Conservation (phyloP, 2,113 vertebrate genomes). For the Thymallus thymallus region DNA sequence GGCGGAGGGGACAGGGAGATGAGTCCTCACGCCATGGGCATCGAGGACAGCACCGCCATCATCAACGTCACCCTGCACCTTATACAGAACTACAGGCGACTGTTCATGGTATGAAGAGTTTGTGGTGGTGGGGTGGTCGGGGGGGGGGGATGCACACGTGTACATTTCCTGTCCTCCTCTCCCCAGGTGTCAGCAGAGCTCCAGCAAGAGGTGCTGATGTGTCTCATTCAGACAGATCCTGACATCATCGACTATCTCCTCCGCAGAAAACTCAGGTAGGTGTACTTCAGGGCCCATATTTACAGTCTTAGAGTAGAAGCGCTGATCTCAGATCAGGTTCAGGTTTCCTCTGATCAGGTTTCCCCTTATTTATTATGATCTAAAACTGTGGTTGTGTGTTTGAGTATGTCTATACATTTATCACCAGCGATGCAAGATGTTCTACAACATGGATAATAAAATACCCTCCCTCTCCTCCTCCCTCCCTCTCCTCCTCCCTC, state of each 20-base stretch:
- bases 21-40: constrained; percentile 65
- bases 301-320: too few relatives aligned
- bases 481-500: too few relatives aligned
- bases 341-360: too few relatives aligned
- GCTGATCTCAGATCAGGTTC: too few relatives aligned
- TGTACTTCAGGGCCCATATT: too few relatives aligned
- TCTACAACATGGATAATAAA: background rate
- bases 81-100: constrained; percentile 81
- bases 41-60: constrained; percentile 84
- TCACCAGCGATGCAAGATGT: too few relatives aligned
- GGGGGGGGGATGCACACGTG: background rate
- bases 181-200: constrained; percentile 83
- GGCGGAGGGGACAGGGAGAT: constrained; percentile 72
- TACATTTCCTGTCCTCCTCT: background rate
- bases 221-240: constrained; percentile 87
- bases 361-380: too few relatives aligned
- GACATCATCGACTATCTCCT: constrained; percentile 90
- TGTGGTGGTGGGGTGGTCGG: background rate
- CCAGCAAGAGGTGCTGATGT: constrained; percentile 84
- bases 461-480: background rate
- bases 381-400: too few relatives aligned
- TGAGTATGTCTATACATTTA: too few relatives aligned
- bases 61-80: constrained; percentile 83
- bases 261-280: constrained; percentile 80
- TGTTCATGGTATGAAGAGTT: constrained; percentile 78